Evolutionary conservation across 2,797 vertebrate genomes (phyloP), one percentile per base, ranked within the genome.

Genomic region (Bucorvus abyssinicus): DNA sequence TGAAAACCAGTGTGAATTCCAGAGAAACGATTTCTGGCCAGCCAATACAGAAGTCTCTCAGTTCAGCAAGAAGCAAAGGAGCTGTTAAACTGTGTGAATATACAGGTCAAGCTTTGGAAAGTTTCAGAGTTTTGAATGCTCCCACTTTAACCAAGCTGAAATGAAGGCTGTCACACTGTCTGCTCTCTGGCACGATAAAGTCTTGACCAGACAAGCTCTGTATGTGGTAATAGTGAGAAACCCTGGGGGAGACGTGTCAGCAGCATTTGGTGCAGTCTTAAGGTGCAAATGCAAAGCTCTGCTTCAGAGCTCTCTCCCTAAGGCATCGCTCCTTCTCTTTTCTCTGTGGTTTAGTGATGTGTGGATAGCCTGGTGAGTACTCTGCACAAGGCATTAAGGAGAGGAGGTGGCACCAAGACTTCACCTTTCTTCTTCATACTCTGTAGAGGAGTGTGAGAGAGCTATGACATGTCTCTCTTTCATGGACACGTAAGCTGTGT

Each of bases 1-100:
- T 19, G 23, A 90, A 65, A 93, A 52, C 1, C 12, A 9, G 0
- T 19, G 3, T 70, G 57, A 86, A 60, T 56, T 78, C 49, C 38
- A 70, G 44, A 38, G 6, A 84, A 57, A 67, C 4, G 0, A 36
- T 57, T 73, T 91, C 64, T 73, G 38, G 15, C 5, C 27, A 74
- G 38, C 23, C 0, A 0, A 6, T 10, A 4, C 2, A 42, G 67
- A 57, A 79, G 1, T 8, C 2, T 84, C 32, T 56, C 32, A 20
- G 12, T 70, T 87, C 55, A 91, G 26, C 52, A 76, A 76, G 61
- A 69, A 60, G 19, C 3, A 60, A 87, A 87, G 47, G 23, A 84
- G 16, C 19, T 89, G 22, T 18, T 61, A n/a, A 74, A 68, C 17
- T 38, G 7, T 30, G 24, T 65, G 42, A 84, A 42, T 21, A 12